A percentile compares a stretch with the other conserved stretches of the same genome.
Evolutionary conservation across 2,888 invertebrate genomes (phyloP).

Genomic region (Odontocerum albicorne): DNA sequence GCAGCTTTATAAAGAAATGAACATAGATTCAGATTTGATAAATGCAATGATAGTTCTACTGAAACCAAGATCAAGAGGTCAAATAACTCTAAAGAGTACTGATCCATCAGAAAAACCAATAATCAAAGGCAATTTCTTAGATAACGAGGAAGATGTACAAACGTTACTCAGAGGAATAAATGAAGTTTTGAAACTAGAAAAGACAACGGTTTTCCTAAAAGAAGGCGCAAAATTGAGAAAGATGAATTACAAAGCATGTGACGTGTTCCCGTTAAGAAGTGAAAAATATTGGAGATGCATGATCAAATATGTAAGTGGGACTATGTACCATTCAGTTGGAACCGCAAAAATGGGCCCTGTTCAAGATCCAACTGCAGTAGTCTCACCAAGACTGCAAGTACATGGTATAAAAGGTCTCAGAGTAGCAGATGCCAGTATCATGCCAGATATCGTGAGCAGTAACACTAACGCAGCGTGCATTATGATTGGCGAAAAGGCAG

Average conservation of each 20-base stretch:
- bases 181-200: constrained; percentile 42
- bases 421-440: constrained; percentile 76
- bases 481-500: constrained; percentile 86
- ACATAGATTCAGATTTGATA: constrained; percentile 39
- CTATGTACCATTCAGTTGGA: constrained; percentile 69
- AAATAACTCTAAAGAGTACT: constrained; percentile 63
- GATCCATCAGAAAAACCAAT: constrained; percentile 64
- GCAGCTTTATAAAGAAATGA: constrained; percentile 35
- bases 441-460: constrained; percentile 74
- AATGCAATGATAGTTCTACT: constrained; percentile 59
- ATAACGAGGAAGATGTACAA: constrained; percentile 52
- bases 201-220: constrained; percentile 47
- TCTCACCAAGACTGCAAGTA: constrained; percentile 65
- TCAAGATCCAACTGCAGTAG: constrained; percentile 63
- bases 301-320: constrained; percentile 62
- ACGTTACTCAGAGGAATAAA: constrained; percentile 46
- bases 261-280: constrained; percentile 41
- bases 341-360: constrained; percentile 73
- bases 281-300: constrained; percentile 69
- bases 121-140: constrained; percentile 61
- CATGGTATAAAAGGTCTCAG: constrained; percentile 65
- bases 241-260: constrained; percentile 39
- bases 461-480: constrained; percentile 84
- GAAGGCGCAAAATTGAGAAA: constrained; percentile 42
- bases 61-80: constrained; percentile 69